Conservation (phyloP, 2,797 vertebrate genomes). For the Sparidentex hasta region DNA sequence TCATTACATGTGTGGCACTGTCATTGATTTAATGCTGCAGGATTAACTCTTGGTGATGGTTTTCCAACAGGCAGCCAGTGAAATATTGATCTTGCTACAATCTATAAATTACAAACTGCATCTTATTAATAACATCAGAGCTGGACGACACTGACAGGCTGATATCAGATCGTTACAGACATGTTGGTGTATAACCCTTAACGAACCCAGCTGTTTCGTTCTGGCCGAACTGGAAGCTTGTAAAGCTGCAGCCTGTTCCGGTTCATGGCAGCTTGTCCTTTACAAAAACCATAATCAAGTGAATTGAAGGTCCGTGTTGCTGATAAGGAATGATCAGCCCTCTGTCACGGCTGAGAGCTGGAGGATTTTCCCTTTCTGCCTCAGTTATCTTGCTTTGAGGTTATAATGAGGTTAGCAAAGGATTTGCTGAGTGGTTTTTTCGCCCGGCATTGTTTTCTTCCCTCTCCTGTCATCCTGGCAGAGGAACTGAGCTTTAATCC, state of each 20-base stretch:
- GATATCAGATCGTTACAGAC: not conserved
- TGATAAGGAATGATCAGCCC: slow-evolving; percentile 51
- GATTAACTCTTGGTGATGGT: not conserved
- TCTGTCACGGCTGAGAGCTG: slow-evolving; percentile 39
- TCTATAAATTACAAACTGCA: slow-evolving; percentile 8
- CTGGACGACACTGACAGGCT: not conserved
- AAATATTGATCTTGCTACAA: not conserved
- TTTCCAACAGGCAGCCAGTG: not conserved
- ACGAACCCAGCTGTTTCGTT: slow-evolving; percentile 30
- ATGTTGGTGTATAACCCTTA: not conserved
- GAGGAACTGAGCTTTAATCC: slow-evolving; percentile 59
- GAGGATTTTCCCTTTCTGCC: slow-evolving; percentile 46
- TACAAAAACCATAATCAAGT: slow-evolving; percentile 42
- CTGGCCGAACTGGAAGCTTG: slow-evolving; percentile 4
- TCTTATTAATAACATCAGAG: slow-evolving; percentile 27
- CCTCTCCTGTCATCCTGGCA: slow-evolving; percentile 26
- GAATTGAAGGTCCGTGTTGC: slow-evolving; percentile 41
- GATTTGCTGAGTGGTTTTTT: slow-evolving; percentile 62
- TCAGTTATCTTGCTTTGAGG: slow-evolving; percentile 63
- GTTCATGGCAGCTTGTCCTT: slow-evolving; percentile 26
- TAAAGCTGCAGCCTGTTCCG: slow-evolving; percentile 16
- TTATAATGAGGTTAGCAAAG: slow-evolving; percentile 71
- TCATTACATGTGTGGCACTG: slow-evolving; percentile 9
- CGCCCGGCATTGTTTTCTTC: slow-evolving; percentile 50
- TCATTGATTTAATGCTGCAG: not conserved